phyloP scores from a whole-genome alignment of 2,888 invertebrate species.

The Nesidiocoris tenuis region DNA sequence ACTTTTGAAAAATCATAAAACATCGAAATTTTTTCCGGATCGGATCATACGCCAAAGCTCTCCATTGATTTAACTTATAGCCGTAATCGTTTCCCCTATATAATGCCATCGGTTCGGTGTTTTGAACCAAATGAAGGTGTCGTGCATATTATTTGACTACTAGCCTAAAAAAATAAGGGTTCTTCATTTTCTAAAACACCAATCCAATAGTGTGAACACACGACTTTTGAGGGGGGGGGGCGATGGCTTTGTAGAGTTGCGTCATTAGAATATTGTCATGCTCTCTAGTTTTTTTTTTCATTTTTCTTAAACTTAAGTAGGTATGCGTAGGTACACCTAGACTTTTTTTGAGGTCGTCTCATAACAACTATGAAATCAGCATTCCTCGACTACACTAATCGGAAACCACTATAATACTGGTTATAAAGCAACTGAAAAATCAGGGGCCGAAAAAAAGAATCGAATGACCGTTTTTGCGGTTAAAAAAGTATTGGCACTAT shows the following conservation, averaged over 20 bases:
- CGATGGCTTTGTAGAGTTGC: slow-evolving; percentile 13
- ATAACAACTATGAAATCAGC: slow-evolving; percentile 34
- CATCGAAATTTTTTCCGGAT: too few relatives aligned
- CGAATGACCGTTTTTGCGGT: neutral
- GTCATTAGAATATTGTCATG: slow-evolving; percentile 33
- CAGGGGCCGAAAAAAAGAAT: neutral
- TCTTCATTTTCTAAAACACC: slow-evolving; percentile 13
- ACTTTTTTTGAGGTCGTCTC: slow-evolving; percentile 43
- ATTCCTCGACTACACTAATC: slow-evolving; percentile 17
- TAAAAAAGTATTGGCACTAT: slow-evolving; percentile 11
- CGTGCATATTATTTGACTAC: slow-evolving; percentile 24
- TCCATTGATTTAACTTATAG: too few relatives aligned
- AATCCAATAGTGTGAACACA: slow-evolving; percentile 31
- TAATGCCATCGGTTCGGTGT: neutral
- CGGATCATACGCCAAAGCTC: too few relatives aligned
- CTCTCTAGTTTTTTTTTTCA: slow-evolving; percentile 34
- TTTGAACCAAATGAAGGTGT: neutral
- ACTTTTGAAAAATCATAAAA: too few relatives aligned
- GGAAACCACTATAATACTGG: slow-evolving; percentile 35
- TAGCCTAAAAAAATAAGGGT: slow-evolving; percentile 12
- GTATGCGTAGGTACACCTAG: slow-evolving; percentile 23
- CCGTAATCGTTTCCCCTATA: too few relatives aligned
- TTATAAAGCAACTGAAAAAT: slow-evolving; percentile 6
- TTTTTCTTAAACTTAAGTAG: slow-evolving; percentile 13
- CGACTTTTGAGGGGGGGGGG: slow-evolving; percentile 25